Evolutionary conservation across 2,113 vertebrate species (phyloP).

Genomic region (Plecotus auritus): DNA sequence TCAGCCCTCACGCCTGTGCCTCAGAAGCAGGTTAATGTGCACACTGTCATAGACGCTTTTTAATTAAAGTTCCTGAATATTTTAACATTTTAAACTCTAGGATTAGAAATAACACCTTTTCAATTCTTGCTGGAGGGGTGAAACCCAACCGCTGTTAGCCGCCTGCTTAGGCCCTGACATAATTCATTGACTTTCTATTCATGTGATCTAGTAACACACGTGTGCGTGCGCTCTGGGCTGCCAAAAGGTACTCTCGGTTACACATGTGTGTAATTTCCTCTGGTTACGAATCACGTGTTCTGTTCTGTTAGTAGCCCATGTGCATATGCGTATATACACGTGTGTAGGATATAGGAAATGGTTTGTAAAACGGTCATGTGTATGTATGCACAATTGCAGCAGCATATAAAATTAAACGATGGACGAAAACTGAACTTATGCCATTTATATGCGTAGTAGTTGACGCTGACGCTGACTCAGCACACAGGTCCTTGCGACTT

Average conservation of each 20-base stretch:
- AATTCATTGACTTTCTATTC: not conserved
- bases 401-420: not conserved
- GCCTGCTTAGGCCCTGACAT: not conserved
- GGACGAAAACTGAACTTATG: not conserved
- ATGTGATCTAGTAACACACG: not conserved
- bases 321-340: not conserved
- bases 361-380: not conserved
- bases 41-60: conserved; percentile 45
- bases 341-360: not conserved
- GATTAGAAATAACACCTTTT: conserved; percentile 8
- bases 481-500: not conserved
- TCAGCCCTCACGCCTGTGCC: conserved; percentile 64
- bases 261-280: not conserved
- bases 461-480: not conserved
- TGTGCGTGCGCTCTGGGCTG: not conserved
- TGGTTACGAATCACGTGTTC: not conserved
- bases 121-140: not conserved
- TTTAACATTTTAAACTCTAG: conserved; percentile 45
- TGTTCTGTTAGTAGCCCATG: not conserved
- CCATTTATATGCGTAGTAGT: not conserved
- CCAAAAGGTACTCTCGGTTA: not conserved
- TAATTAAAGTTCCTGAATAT: conserved; percentile 65
- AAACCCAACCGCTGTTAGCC: not conserved
- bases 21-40: conserved; percentile 64
- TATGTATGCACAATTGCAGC: not conserved